Evolutionary conservation across 2,797 vertebrate species (phyloP).

Genomic region (Thripadectes ignobilis): DNA sequence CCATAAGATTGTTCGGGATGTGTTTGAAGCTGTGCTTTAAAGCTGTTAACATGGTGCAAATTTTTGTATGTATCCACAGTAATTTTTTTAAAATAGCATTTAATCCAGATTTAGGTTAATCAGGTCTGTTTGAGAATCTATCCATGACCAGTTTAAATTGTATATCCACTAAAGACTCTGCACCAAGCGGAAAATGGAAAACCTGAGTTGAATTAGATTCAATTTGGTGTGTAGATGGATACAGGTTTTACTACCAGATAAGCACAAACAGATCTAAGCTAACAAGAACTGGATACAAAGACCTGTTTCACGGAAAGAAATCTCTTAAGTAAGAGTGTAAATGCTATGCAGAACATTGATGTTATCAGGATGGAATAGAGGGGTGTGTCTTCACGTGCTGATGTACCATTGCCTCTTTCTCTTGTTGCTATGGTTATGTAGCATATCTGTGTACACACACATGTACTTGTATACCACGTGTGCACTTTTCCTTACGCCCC

Average conservation of each 20-base stretch:
- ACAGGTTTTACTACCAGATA: not conserved
- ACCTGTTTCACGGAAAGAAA: not conserved
- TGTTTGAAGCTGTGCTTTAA: not conserved
- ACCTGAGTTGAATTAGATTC: not conserved
- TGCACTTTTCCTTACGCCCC: not conserved
- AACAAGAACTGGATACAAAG: not conserved
- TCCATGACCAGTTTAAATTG: not conserved
- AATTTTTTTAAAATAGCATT: not conserved
- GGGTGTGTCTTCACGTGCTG: not conserved
- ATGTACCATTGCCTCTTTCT: not conserved
- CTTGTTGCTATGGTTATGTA: conserved; percentile 1
- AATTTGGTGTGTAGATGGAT: not conserved
- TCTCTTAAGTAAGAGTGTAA: not conserved
- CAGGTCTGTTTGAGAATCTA: not conserved
- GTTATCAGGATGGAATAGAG: not conserved
- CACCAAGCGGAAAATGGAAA: not conserved
- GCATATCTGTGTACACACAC: not conserved
- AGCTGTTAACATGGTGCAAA: not conserved
- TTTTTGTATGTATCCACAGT: not conserved
- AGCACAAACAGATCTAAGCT: not conserved
- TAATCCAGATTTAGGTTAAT: not conserved
- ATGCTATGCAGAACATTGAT: not conserved
- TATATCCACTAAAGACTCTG: not conserved
- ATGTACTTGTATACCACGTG: accelerated
- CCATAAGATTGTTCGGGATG: not conserved